A percentile compares a stretch with the other conserved stretches of the same genome.
phyloP scores from a whole-genome alignment of 2,888 invertebrate genomes.

The Macroteleia sp. region DNA sequence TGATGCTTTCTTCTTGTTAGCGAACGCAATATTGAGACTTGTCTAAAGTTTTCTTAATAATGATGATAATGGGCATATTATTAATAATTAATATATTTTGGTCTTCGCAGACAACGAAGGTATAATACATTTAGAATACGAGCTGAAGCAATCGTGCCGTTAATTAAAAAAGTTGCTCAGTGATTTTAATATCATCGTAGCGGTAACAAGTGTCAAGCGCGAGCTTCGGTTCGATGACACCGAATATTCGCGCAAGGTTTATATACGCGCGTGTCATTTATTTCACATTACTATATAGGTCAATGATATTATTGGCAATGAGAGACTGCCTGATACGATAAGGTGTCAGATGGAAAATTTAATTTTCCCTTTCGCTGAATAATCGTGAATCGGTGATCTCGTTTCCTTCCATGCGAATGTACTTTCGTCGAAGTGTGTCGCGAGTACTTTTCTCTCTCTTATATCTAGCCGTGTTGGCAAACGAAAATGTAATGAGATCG shows the following conservation, averaged over 20 bases:
- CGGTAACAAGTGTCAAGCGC: constrained; percentile 11
- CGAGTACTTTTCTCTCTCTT: constrained; percentile 41
- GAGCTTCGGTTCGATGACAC: too few relatives aligned
- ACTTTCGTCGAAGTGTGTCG: constrained; percentile 36
- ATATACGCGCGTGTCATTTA: constrained; percentile 22
- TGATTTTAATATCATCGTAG: constrained; percentile 4
- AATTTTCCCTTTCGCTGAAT: constrained; percentile 62
- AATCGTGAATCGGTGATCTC: constrained; percentile 57
- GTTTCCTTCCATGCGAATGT: constrained; percentile 35
- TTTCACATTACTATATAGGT: constrained; percentile 38
- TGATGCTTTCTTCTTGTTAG: constrained; percentile 62
- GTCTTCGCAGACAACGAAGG: neutral
- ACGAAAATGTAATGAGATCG: constrained; percentile 57
- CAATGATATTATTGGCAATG: constrained; percentile 43
- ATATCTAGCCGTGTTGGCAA: constrained; percentile 26
- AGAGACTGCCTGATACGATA: constrained; percentile 19
- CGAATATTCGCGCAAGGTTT: too few relatives aligned
- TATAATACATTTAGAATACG: neutral
- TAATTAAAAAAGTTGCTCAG: constrained; percentile 46
- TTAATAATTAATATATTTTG: constrained; percentile 30
- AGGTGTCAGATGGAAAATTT: constrained; percentile 51
- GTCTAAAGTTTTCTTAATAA: constrained; percentile 47
- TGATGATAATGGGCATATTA: constrained; percentile 26
- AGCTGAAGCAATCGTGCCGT: constrained; percentile 11
- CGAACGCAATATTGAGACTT: constrained; percentile 48